Conservation (phyloP, 1,140 invertebrate species). For the Sinonovacula constricta region DNA sequence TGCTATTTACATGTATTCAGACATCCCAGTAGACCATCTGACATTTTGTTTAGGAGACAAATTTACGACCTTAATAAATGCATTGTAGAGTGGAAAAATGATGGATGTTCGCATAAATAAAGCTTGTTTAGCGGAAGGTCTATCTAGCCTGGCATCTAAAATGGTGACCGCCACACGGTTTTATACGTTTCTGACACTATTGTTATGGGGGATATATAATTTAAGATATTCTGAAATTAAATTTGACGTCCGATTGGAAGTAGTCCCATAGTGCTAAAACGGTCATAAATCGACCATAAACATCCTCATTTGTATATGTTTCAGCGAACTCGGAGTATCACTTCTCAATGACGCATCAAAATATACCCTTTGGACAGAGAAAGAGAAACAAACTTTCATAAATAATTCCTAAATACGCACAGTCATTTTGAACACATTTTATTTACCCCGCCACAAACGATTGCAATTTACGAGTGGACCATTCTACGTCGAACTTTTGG, state of each 20-base stretch:
- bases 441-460: too few species aligned
- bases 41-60: neutral
- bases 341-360: slow-evolving; percentile 32
- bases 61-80: neutral
- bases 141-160: slow-evolving; percentile 28
- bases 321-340: slow-evolving; percentile 12
- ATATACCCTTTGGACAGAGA: slow-evolving; percentile 2
- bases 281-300: slow-evolving; percentile 40
- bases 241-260: slow-evolving; percentile 25
- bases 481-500: neutral
- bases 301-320: slow-evolving; percentile 33
- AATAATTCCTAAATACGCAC: slow-evolving; percentile 37
- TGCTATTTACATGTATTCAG: neutral
- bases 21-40: neutral
- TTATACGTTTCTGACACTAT: slow-evolving; percentile 50
- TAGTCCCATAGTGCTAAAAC: slow-evolving; percentile 37
- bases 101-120: slow-evolving; percentile 50
- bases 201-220: slow-evolving; percentile 29
- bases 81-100: neutral
- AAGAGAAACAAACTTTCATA: slow-evolving; percentile 5
- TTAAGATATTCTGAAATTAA: slow-evolving; percentile 46
- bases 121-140: slow-evolving; percentile 25
- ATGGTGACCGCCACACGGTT: slow-evolving; percentile 21
- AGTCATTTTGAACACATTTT: too few species aligned
- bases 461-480: neutral